These are phyloP conservation scores for Phortica magna DNA, from an alignment of 2,888 invertebrate genomes.

Conservation along the genomic window DNA sequence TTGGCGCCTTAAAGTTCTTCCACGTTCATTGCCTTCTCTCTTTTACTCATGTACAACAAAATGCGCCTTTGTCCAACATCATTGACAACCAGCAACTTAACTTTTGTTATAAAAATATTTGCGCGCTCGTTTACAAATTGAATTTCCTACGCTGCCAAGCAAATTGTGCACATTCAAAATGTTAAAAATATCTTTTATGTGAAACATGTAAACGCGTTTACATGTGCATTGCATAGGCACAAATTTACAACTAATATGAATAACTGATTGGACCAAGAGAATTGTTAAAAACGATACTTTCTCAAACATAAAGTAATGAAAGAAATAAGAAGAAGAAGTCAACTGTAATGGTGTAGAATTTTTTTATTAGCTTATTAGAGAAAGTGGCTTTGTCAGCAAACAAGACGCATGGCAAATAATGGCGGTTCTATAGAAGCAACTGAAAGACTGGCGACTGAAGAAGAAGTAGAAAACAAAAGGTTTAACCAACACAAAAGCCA, in stretches of 20 bases:
- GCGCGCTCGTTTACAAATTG: too few relatives aligned
- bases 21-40: not conserved
- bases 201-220: not conserved
- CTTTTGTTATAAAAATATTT: too few relatives aligned
- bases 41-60: too few relatives aligned
- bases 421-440: constrained; percentile 14
- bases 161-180: not conserved
- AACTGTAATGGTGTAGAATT: constrained; percentile 22
- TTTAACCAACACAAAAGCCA: constrained; percentile 15
- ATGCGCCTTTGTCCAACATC: too few relatives aligned
- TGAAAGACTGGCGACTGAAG: constrained; percentile 48
- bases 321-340: constrained; percentile 39
- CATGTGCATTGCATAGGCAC: not conserved
- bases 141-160: not conserved
- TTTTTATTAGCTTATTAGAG: constrained; percentile 57
- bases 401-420: constrained; percentile 38
- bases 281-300: too few relatives aligned
- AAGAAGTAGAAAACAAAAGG: not conserved
- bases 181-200: constrained; percentile 2
- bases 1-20: not conserved
- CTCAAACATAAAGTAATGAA: constrained; percentile 11
- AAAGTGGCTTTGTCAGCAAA: constrained; percentile 67
- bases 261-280: not conserved
- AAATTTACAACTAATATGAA: not conserved
- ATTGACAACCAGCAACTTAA: too few relatives aligned